Conservation (phyloP, 2,888 invertebrate species). For the Itoplectis maculator region DNA sequence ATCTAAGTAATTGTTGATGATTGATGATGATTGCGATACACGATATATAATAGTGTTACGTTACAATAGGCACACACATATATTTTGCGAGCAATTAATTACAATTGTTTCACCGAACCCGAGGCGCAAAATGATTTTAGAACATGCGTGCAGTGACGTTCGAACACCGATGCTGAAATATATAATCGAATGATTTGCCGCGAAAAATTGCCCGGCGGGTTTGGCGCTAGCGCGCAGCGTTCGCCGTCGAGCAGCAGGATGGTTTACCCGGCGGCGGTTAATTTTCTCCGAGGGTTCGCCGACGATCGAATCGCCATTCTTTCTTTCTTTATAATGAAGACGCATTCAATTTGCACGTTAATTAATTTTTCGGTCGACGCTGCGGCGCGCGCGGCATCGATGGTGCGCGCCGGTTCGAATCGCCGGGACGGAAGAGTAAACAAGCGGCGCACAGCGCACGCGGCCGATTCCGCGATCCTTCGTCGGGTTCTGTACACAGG, state of each 20-base stretch:
- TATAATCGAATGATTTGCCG: background rate
- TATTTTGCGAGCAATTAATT: no score
- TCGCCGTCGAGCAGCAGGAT: background rate
- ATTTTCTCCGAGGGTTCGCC: constrained; percentile 18
- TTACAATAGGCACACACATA: no score
- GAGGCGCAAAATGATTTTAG: no score
- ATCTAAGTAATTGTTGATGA: no score
- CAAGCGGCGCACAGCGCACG: no score
- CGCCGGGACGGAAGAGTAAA: constrained; percentile 53
- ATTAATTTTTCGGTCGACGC: constrained; percentile 71
- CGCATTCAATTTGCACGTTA: constrained; percentile 78
- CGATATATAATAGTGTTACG: no score
- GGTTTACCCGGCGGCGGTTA: background rate
- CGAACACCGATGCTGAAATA: no score
- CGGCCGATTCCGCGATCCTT: constrained; percentile 57
- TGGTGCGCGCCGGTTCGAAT: constrained; percentile 29
- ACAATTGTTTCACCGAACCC: no score
- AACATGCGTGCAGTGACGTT: no score
- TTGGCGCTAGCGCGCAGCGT: no score
- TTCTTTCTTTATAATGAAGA: constrained; percentile 70
- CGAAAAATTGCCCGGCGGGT: background rate
- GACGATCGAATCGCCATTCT: constrained; percentile 55
- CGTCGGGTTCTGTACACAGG: constrained; percentile 33
- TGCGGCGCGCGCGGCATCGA: constrained; percentile 29
- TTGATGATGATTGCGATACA: no score